Conservation (phyloP, 2,888 invertebrate species). For the Sinohyriopsis cumingii region DNA sequence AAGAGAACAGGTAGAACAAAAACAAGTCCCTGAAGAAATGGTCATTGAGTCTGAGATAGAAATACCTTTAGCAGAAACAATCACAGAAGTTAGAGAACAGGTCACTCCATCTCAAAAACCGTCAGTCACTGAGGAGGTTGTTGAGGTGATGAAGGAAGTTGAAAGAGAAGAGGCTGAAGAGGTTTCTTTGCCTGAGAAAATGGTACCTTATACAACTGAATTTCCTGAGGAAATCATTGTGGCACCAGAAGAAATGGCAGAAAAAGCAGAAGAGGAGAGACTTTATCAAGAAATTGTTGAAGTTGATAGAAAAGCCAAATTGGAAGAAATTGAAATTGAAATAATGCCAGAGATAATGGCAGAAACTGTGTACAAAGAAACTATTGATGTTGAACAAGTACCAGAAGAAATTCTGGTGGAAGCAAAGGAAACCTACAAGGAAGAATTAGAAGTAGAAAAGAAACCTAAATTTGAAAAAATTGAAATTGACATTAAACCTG, state of each 20-base stretch:
- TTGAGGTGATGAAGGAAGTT: conserved; percentile 2
- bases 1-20: neutral
- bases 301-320: neutral
- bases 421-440: neutral
- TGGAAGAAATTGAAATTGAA: too few species aligned
- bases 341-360: too few species aligned
- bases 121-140: conserved; percentile 4
- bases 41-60: neutral
- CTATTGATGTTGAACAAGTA: too few species aligned
- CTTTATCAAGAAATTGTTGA: conserved; percentile 6
- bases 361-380: too few species aligned
- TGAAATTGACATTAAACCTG: too few species aligned
- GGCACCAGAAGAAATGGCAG: conserved; percentile 1
- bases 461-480: too few species aligned
- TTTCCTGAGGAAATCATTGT: conserved; percentile 11
- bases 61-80: conserved; percentile 3
- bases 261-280: neutral
- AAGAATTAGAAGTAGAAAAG: conserved; percentile 1
- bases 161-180: conserved; percentile 8
- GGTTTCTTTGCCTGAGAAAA: conserved; percentile 3
- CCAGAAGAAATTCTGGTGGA: too few species aligned
- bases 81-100: neutral
- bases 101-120: neutral
- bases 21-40: conserved; percentile 4
- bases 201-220: conserved; percentile 4